Base-by-base conservation (phyloP, 2,888 invertebrate genomes). In the Drosophila paramelanica region DNA sequence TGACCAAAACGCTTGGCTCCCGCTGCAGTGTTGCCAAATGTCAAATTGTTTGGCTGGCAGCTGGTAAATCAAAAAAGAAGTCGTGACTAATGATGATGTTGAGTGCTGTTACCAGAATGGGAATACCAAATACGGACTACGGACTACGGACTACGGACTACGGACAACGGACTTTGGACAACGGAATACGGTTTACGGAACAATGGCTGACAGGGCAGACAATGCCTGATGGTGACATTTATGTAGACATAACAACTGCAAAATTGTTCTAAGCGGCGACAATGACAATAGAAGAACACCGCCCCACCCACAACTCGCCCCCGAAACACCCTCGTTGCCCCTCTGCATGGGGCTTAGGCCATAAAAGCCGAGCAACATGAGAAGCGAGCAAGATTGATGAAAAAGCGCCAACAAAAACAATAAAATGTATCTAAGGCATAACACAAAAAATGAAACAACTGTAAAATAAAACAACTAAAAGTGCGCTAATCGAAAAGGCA, bases 151-250 rank as follows among this genome's bases (percentile, higher is more conserved):
- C 47, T 51, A 47, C 46, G 58, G 46, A 47, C 23, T 57, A 53
- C 36, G 50, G 73, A 57, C 61, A 46, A 52, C 51, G 62, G 50
- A 27, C 1, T 27, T 39, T 8, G 42, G 45, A 13, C 17, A 52
- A 70, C 27, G 52, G 43, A 17, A 57, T 67, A 72, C 31, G 49
- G 52, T 13, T 50, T 58, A 75, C 65, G 41, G 65, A 64, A 78
- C 78, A 81, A 65, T 72, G 72, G 68, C 41, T 73, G 78, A 77
- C 66, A 68, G 67, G 49, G 41, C 70, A 81, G 75, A 87, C 86
- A 80, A 88, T 83, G 81, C 77, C 81, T 83, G 84, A 80, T 88
- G 87, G 77, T 86, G 84, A 83, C 84, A 88, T 76, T 87, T 83
- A 81, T 85, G 89, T 83, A 79, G 74, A 70, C 80, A 77, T 80